phyloP scores from a whole-genome alignment of 2,797 vertebrate species.

The Chiropotes sagulatus region DNA sequence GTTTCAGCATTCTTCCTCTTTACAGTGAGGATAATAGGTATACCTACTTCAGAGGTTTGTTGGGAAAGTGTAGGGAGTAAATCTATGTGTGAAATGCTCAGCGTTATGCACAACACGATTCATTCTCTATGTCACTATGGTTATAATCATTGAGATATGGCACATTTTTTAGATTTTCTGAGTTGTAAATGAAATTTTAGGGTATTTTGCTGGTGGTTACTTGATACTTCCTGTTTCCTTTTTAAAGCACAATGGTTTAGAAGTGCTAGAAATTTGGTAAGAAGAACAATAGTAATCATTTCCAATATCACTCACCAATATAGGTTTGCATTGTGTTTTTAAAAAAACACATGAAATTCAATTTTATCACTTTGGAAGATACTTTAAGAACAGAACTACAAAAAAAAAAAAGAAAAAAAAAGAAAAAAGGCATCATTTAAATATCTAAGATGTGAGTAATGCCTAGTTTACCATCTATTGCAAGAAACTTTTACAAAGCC shows the following conservation, averaged over 20 bases:
- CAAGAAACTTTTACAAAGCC: conserved; percentile 4
- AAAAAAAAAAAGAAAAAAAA: background rate
- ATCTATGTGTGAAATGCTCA: background rate
- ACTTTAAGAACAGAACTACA: background rate
- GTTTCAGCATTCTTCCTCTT: background rate
- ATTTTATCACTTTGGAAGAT: background rate
- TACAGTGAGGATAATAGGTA: background rate
- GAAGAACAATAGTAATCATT: background rate
- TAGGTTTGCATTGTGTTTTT: background rate
- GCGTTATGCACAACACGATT: background rate
- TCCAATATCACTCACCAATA: background rate
- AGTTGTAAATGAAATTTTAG: background rate
- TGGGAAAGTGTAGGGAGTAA: background rate
- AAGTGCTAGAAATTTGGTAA: background rate
- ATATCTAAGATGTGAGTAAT: background rate
- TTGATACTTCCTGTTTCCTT: background rate
- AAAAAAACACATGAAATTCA: background rate
- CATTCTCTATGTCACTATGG: background rate
- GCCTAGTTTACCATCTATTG: background rate
- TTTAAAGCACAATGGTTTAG: background rate
- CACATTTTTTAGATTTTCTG: background rate
- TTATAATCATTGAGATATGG: background rate
- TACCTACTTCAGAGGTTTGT: background rate
- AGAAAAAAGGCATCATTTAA: background rate
- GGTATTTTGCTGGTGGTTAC: background rate